A percentile compares a stretch with the other conserved stretches of the same genome.
phyloP scores from a whole-genome alignment of 2,888 invertebrate genomes.

The Plebejus melissa region DNA sequence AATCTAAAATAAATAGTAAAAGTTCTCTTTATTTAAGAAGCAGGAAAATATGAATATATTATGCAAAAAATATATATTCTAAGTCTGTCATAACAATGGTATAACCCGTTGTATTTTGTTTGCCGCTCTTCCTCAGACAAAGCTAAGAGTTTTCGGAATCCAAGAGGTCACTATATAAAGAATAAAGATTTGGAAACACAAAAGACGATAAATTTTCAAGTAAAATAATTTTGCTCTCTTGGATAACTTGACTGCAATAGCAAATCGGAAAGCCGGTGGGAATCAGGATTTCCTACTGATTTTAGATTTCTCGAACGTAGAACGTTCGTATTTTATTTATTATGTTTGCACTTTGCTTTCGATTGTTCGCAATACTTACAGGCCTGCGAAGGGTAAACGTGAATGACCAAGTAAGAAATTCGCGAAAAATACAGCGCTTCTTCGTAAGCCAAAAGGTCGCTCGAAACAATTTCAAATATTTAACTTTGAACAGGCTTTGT shows the following conservation, averaged over 20 bases:
- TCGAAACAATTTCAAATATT: neutral
- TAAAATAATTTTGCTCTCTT: slow-evolving; percentile 24
- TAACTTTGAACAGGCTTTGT: neutral
- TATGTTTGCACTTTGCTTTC: neutral
- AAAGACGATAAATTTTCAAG: slow-evolving; percentile 24
- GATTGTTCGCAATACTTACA: neutral
- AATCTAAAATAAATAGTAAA: neutral
- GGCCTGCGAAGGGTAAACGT: neutral
- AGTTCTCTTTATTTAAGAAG: neutral
- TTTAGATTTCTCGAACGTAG: slow-evolving; percentile 16
- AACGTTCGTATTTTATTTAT: slow-evolving; percentile 12
- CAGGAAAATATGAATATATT: slow-evolving; percentile 2
- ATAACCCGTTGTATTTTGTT: slow-evolving; percentile 10
- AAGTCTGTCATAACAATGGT: slow-evolving; percentile 8
- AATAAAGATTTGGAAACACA: slow-evolving; percentile 13
- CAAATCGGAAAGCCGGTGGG: slow-evolving; percentile 20
- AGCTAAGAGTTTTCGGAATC: slow-evolving; percentile 17
- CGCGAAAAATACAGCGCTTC: neutral
- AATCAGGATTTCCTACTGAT: slow-evolving; percentile 24
- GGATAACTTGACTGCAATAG: slow-evolving; percentile 23
- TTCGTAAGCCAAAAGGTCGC: neutral
- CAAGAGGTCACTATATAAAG: slow-evolving; percentile 22
- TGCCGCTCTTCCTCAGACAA: neutral
- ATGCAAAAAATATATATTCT: slow-evolving; percentile 13
- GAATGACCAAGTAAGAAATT: neutral